Conservation (phyloP, 2,113 vertebrate genomes). For the Dromas ardeola region DNA sequence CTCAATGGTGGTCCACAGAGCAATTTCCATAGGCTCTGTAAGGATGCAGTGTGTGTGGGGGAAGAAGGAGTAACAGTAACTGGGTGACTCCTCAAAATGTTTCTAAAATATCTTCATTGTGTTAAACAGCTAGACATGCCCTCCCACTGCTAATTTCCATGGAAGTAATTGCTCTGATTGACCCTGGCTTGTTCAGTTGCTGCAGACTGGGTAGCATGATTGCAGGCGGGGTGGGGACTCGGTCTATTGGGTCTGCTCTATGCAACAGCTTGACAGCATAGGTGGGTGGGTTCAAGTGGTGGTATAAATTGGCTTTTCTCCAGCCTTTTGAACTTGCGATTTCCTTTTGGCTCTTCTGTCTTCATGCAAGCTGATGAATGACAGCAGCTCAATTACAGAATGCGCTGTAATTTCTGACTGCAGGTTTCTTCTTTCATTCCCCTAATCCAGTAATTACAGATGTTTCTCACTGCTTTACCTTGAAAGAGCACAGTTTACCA, state of each 20-base stretch:
- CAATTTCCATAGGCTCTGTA: neutral
- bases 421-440: conserved; percentile 29
- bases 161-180: conserved; percentile 36
- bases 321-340: conserved; percentile 36
- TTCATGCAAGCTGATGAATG: neutral
- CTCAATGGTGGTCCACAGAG: neutral
- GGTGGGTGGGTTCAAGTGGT: neutral
- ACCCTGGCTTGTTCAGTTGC: conserved; percentile 4
- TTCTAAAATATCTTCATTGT: conserved; percentile 27
- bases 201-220: neutral
- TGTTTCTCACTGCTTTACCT: conserved; percentile 1
- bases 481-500: neutral
- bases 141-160: conserved; percentile 18
- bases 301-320: conserved; percentile 22
- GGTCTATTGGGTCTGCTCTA: neutral
- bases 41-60: neutral
- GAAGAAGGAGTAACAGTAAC: conserved; percentile 3
- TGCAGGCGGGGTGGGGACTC: neutral
- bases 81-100: neutral
- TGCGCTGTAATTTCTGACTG: conserved; percentile 35
- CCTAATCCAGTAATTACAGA: conserved; percentile 59
- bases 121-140: conserved; percentile 23
- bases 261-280: neutral
- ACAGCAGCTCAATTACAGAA: conserved; percentile 21
- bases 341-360: conserved; percentile 5